These are phyloP conservation scores for Xestoiulus laeticollis DNA, from an alignment of 2,888 invertebrate species.

Conservation along the genomic window DNA sequence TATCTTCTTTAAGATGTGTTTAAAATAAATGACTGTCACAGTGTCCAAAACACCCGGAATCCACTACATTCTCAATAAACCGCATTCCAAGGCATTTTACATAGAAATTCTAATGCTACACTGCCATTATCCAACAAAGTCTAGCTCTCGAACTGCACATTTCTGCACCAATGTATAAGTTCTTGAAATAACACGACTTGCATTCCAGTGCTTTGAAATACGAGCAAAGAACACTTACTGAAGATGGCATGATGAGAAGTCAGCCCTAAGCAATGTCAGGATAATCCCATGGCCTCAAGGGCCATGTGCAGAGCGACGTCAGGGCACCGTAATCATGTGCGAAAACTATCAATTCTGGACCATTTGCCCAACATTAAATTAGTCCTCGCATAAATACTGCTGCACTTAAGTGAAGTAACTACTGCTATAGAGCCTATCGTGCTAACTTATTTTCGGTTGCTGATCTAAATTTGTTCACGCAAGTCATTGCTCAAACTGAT, in stretches of 20 bases:
- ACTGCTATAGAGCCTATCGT: not conserved
- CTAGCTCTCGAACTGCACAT: too few species aligned
- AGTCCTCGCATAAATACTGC: not conserved
- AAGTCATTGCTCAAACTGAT: constrained; percentile 25
- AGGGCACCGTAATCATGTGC: not conserved
- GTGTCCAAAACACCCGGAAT: too few species aligned
- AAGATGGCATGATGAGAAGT: constrained; percentile 2
- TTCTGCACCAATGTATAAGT: not conserved
- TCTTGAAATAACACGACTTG: not conserved
- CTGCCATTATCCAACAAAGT: too few species aligned
- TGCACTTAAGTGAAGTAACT: not conserved
- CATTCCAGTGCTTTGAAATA: not conserved
- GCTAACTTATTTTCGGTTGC: not conserved
- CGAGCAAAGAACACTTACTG: constrained; percentile 2
- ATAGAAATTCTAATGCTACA: too few species aligned
- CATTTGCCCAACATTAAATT: constrained; percentile 3
- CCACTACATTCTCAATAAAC: too few species aligned
- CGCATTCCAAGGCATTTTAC: too few species aligned
- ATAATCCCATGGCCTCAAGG: not conserved
- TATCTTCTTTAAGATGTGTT: too few species aligned
- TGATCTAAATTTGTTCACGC: not conserved
- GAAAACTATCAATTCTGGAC: not conserved
- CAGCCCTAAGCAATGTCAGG: not conserved
- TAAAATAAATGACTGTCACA: too few species aligned
- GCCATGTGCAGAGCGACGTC: not conserved